Conservation (phyloP, 2,797 vertebrate species). For the Synanceia verrucosa region DNA sequence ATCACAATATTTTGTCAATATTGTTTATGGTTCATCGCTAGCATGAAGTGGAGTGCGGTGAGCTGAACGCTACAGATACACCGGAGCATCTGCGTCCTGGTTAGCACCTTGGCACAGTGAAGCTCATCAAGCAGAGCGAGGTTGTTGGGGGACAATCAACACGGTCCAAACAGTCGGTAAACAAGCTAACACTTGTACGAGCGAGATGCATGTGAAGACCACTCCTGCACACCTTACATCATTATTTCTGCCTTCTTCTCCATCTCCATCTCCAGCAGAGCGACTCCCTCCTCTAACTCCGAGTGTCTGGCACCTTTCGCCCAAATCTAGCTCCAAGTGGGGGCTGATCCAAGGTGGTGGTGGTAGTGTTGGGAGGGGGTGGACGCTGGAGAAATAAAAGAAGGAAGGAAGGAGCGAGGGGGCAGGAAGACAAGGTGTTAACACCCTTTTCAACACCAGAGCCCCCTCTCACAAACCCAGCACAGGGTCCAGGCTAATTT, state of each 20-base stretch:
- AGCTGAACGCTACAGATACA: background rate
- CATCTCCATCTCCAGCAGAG: slow-evolving; percentile 65
- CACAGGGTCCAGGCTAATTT: slow-evolving; percentile 77
- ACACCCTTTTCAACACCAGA: slow-evolving; percentile 79
- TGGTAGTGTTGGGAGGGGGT: too few species aligned
- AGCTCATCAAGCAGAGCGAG: slow-evolving; percentile 64
- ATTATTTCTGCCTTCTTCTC: slow-evolving; percentile 61
- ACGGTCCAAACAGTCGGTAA: slow-evolving; percentile 64
- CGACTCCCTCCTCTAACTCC: slow-evolving; percentile 49
- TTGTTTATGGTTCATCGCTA: slow-evolving; percentile 8
- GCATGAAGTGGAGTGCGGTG: background rate
- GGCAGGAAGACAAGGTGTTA: slow-evolving; percentile 73
- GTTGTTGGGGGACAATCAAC: slow-evolving; percentile 67
- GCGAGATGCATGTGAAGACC: slow-evolving; percentile 30
- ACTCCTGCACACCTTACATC: slow-evolving; percentile 42
- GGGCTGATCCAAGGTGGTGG: slow-evolving; percentile 36
- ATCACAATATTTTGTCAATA: slow-evolving; percentile 18
- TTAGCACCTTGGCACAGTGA: slow-evolving; percentile 63
- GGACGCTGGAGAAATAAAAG: slow-evolving; percentile 45
- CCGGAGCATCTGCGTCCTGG: slow-evolving; percentile 36
- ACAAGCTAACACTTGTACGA: slow-evolving; percentile 63
- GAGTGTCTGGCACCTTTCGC: slow-evolving; percentile 77
- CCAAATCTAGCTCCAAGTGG: slow-evolving; percentile 57
- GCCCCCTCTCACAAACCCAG: slow-evolving; percentile 59
- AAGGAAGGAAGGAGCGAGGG: slow-evolving; percentile 57